Base-by-base conservation (phyloP, 53 echinoderm and acorn worm species). In the Hippasteria phrygiana region DNA sequence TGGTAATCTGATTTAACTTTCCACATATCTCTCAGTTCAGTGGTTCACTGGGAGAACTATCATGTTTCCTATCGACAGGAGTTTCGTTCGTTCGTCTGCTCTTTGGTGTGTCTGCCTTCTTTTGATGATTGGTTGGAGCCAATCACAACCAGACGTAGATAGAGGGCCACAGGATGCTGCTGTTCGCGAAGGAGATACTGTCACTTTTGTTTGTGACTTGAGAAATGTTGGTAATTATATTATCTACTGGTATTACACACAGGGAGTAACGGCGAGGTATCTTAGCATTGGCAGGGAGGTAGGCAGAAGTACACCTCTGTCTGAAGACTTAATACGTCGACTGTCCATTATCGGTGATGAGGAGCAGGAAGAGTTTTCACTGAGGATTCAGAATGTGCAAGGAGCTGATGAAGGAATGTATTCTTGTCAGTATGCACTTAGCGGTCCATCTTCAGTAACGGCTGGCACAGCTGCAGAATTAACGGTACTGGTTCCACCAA, bases 131-230 rank as follows among this genome's bases (percentile, higher is more conserved):
- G 5, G 13, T 24, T 24, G 28, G 37, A 51, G 48, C 18, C 20
- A 51, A 2, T 29, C 76, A 16, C 48, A 76, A 50, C 47, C 50
- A 13, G 0, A 17, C 27, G 10, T 76, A 50, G 53, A 76, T 6
- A 7, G 1, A 48, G n/a, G 0, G 0, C 76, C 53, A 2, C 48
- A 29, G 16, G 76, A 76, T 48, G 51, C 34, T 34, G 2, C 43
- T 1, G 76, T 48, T 76, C 47, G 9, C 17, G 29, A 51, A 20
- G 76, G 76, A 9, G 76, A 34, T 4, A 76, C 29, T 13, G 51
- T 76, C 20, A 48, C 11, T 11, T 76, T 76, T 34, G 35, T 34
- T 2, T 76, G 76, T 76, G 76, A 76, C 50, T 18, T 76, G 7
- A 76, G 17, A 53, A 51, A 34, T 53, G 51, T 76, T 32, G 0